These are phyloP conservation scores for Muricea muricata DNA, from an alignment of 92 coral and sea anemone genomes.

Conservation along the genomic window DNA sequence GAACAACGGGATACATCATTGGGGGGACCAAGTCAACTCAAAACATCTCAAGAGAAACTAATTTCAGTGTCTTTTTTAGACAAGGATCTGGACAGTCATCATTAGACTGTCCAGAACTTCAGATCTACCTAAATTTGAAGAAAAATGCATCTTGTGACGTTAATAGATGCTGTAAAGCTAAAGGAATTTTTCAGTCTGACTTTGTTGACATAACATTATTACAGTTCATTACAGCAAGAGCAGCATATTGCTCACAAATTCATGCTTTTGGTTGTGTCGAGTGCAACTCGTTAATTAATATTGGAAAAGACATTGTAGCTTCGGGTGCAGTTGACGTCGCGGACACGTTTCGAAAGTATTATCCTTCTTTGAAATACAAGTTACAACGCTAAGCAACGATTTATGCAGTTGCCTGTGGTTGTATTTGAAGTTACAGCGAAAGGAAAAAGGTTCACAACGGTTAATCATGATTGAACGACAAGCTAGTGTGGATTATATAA, in stretches of 20 bases:
- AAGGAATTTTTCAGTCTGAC: constrained; percentile 57
- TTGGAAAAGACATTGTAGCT: constrained; percentile 55
- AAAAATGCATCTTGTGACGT: constrained; percentile 2
- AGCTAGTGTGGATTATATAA: constrained; percentile 56
- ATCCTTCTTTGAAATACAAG: constrained; percentile 60
- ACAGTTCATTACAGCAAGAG: constrained; percentile 58
- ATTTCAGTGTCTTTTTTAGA: too few relatives aligned
- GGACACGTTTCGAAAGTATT: constrained; percentile 25
- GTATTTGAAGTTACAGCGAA: constrained; percentile 49
- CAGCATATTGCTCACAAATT: constrained; percentile 55
- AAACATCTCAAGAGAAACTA: too few relatives aligned
- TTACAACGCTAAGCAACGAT: constrained; percentile 57
- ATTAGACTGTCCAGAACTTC: too few relatives aligned
- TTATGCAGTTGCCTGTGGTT: constrained; percentile 69
- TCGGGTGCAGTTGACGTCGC: constrained; percentile 53
- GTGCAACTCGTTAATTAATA: constrained; percentile 51
- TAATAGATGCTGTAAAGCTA: constrained; percentile 1
- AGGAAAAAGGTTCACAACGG: constrained; percentile 68
- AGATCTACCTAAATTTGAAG: too few relatives aligned
- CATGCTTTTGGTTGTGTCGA: constrained; percentile 25
- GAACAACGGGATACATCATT: background rate
- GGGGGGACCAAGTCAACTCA: too few relatives aligned
- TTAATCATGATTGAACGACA: constrained; percentile 59
- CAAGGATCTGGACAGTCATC: constrained; percentile 24
- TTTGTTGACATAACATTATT: constrained; percentile 52